A percentile compares a stretch with the other conserved stretches of the same genome.
These are phyloP conservation scores for Elgaria multicarinata DNA, from an alignment of 2,113 vertebrate genomes.

Conservation along the genomic window DNA sequence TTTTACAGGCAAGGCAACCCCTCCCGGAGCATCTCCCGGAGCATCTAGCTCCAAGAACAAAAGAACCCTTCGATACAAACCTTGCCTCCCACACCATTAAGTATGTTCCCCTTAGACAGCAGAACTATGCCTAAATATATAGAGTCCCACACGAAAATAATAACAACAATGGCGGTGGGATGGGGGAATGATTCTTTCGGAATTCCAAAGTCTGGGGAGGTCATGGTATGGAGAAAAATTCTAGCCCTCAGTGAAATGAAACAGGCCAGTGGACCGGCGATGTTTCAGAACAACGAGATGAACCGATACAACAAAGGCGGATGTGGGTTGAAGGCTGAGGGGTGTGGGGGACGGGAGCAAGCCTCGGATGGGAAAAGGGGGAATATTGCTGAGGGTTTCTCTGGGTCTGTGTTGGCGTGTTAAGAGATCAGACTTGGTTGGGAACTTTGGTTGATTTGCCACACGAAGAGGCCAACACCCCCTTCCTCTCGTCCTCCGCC, in stretches of 20 bases:
- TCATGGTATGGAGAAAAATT: not conserved
- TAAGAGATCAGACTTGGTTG: not conserved
- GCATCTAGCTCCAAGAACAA: not conserved
- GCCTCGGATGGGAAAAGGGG: not conserved
- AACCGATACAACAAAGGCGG: constrained; percentile 21
- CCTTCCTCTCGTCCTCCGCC: not conserved
- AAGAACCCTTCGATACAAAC: not conserved
- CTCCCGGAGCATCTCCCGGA: not conserved
- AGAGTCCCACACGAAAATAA: not conserved
- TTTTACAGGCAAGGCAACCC: not conserved
- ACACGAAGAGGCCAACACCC: not conserved
- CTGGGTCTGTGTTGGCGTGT: too few relatives aligned
- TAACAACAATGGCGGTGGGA: too few relatives aligned
- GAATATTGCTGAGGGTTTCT: not conserved
- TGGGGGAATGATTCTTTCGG: not conserved
- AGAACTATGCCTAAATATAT: not conserved
- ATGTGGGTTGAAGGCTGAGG: not conserved
- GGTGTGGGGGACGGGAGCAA: not conserved
- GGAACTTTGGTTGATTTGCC: not conserved
- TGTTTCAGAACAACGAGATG: not conserved
- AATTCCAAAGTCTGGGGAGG: not conserved
- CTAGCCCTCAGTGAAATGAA: not conserved
- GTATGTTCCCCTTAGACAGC: not conserved
- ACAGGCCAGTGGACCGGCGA: not conserved
- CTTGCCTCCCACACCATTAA: not conserved